Evolutionary conservation across 2,888 invertebrate species (phyloP).

Genomic region (Netelia melanura): DNA sequence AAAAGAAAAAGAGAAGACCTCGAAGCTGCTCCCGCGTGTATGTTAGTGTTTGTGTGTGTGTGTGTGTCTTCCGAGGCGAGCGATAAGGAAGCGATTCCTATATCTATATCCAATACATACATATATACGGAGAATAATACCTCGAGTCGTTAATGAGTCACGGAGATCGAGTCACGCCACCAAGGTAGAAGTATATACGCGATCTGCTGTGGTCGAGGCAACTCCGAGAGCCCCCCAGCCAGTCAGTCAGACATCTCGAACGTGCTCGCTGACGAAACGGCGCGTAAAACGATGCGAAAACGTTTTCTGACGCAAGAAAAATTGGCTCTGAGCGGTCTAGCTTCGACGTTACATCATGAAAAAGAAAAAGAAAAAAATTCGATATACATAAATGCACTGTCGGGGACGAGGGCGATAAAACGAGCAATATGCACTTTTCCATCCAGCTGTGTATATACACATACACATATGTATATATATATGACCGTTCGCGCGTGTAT

Average conservation of each 20-base stretch:
- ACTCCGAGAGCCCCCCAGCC: conserved; percentile 24
- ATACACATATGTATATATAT: background rate
- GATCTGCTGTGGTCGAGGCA: background rate
- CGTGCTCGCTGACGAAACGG: conserved; percentile 25
- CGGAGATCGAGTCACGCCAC: conserved; percentile 56
- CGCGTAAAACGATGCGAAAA: conserved; percentile 14
- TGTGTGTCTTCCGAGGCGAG: conserved; percentile 45
- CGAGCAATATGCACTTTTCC: conserved; percentile 1
- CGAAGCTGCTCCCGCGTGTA: background rate
- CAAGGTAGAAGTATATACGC: conserved; percentile 17
- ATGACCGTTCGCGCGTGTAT: too few species aligned
- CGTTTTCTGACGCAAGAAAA: conserved; percentile 47
- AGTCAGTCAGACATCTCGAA: conserved; percentile 25
- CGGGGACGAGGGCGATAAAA: background rate
- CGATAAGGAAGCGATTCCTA: conserved; percentile 46
- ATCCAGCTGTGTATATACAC: background rate
- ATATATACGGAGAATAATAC: conserved; percentile 13
- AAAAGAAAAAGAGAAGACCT: background rate
- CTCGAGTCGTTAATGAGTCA: conserved; percentile 48
- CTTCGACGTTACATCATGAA: conserved; percentile 47
- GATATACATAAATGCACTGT: background rate
- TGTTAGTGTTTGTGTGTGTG: background rate
- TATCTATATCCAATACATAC: conserved; percentile 4
- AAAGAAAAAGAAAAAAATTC: background rate
- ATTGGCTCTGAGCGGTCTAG: conserved; percentile 27